Evolutionary conservation across 2,113 vertebrate genomes (phyloP), one percentile per base, ranked within the genome.

Genomic region (Propithecus coquereli): DNA sequence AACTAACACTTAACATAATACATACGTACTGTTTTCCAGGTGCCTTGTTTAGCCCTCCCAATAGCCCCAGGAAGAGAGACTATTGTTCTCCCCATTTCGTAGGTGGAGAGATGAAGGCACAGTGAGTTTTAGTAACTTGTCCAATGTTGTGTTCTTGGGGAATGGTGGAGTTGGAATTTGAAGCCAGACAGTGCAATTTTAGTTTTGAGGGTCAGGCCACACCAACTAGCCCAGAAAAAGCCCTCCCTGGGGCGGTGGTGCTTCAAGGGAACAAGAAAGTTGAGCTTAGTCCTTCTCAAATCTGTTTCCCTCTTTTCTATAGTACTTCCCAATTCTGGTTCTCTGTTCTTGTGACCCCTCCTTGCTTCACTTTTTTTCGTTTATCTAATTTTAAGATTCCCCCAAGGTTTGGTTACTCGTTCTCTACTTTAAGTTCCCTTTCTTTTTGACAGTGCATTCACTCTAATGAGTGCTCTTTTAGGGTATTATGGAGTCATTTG

Each of bases 401-500:
- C 50, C 65, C 65, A 63, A 85, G 20, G 18, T 77, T 61, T 80
- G 57, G 3, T 86, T 91, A 27, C 77, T 85, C 63, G 23, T 6
- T 74, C 59, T 81, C 37, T 82, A 16, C 57, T 52, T 65, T 57
- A 63, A 87, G 10, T 76, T 73, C n/a, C 79, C 54, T 94, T 80
- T 80, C 43, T 93, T 90, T 94, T 61, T n/a, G 54, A 74, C 40
- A 87, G 11, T 50, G 3, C 34, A 65, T 74, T 84, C 34, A 63
- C 25, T 93, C 20, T 34, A 93, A 84, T 66, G 25, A 96, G 50
- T 47, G 30, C 25, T 63, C 27, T 93, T 96, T 91, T 87, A 65
- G 40, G 30, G 8, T 25, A 50, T 23, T 74, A 43, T 22, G 32
- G 61, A 85, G 27, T 86, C 52, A 86, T 54, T 73, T 9, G 5